A percentile compares a stretch with the other conserved stretches of the same genome.
phyloP scores from a whole-genome alignment of 2,888 invertebrate genomes.

The Drosophila macrothrix region DNA sequence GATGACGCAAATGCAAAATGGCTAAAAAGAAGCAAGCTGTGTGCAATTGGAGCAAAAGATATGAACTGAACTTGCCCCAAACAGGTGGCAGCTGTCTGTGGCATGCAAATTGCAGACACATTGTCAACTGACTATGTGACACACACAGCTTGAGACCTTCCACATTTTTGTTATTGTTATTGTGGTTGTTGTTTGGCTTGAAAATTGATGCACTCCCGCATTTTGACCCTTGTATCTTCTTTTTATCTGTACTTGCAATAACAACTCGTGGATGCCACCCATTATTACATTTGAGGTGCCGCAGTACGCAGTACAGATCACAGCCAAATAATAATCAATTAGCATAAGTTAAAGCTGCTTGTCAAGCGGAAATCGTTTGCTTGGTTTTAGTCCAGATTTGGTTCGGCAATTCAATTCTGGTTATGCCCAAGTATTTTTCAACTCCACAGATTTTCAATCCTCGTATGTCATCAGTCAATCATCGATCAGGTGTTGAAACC shows the following conservation, averaged over 20 bases:
- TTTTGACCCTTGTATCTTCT: not conserved
- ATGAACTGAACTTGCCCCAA: constrained; percentile 9
- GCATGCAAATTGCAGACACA: constrained; percentile 26
- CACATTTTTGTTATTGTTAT: not conserved
- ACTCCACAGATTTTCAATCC: not conserved
- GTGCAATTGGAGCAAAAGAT: constrained; percentile 17
- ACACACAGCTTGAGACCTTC: constrained; percentile 4
- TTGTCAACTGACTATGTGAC: not conserved
- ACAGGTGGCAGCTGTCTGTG: constrained; percentile 37
- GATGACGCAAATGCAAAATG: constrained; percentile 38
- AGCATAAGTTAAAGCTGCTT: not conserved
- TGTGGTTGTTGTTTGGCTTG: not conserved
- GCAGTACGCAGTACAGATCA: no score
- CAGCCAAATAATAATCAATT: no score
- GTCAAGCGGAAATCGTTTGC: not conserved
- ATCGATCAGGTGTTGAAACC: not conserved
- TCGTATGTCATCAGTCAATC: no score
- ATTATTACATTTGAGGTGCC: no score
- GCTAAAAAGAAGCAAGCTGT: constrained; percentile 24
- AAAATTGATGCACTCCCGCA: not conserved
- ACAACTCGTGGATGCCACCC: not conserved
- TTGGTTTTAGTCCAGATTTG: not conserved
- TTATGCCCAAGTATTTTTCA: not conserved
- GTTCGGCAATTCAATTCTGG: not conserved
- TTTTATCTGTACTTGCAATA: not conserved